Evolutionary conservation across 1,140 invertebrate genomes (phyloP).

Genomic region (Heterodera schachtii): DNA sequence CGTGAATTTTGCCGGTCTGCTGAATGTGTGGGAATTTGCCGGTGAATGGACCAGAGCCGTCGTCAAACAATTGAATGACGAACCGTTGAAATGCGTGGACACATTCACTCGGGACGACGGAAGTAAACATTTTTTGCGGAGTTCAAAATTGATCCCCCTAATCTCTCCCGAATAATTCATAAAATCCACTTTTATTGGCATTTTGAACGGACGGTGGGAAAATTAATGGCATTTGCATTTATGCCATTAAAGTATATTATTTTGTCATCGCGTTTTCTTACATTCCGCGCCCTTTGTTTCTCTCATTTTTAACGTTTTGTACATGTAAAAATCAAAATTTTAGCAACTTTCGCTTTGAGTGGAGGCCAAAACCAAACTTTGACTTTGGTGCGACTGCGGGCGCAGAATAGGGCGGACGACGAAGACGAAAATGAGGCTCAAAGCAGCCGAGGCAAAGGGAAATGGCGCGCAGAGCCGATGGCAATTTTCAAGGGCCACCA

Average conservation of each 20-base stretch:
- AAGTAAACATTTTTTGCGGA: too few relatives aligned
- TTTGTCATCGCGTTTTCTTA: too few relatives aligned
- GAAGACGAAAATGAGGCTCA: too few relatives aligned
- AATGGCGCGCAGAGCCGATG: not conserved
- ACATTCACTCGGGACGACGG: not conserved
- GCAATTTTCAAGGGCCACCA: constrained; percentile 54
- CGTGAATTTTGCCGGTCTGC: constrained; percentile 54
- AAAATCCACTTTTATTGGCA: too few relatives aligned
- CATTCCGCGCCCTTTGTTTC: not conserved
- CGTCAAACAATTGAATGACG: constrained; percentile 15
- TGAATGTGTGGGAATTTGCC: constrained; percentile 43
- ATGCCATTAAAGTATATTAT: too few relatives aligned
- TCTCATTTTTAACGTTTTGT: not conserved
- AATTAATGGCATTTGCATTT: too few relatives aligned
- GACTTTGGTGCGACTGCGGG: constrained; percentile 22
- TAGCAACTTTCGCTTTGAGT: constrained; percentile 32
- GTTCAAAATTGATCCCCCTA: too few relatives aligned
- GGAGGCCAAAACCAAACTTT: constrained; percentile 53
- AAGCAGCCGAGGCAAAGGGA: not conserved
- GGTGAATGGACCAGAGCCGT: constrained; percentile 33
- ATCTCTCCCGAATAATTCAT: too few relatives aligned
- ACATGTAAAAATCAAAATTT: too few relatives aligned
- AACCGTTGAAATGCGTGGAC: constrained; percentile 46
- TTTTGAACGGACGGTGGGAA: too few relatives aligned
- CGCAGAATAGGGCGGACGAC: constrained; percentile 9